Percentiles rank a stretch among this genome's conserved stretches.
Conservation (phyloP, 2,888 invertebrate genomes). For the Caenorhabditis afra region DNA sequence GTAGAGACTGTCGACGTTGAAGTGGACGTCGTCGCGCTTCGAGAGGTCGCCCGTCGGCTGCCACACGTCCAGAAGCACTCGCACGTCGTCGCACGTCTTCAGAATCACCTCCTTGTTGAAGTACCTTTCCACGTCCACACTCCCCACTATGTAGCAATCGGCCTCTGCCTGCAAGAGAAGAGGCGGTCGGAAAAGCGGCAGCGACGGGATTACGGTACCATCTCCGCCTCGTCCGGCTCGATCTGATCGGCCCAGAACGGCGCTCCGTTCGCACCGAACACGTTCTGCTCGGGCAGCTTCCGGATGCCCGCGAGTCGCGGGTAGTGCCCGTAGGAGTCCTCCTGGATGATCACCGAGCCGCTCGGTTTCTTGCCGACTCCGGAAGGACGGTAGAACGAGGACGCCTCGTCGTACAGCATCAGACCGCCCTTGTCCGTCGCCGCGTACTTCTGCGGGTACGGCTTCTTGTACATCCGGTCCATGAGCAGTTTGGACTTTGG, state of each 20-base stretch:
- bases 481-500: slow-evolving; percentile 23
- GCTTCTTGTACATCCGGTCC: slow-evolving; percentile 35
- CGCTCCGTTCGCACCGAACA: background rate
- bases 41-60: slow-evolving; percentile 4
- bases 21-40: slow-evolving; percentile 21
- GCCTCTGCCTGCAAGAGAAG: slow-evolving; percentile 12
- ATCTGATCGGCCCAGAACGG: slow-evolving; percentile 20
- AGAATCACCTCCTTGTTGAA: slow-evolving; percentile 1
- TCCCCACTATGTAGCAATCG: background rate
- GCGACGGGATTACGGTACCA: background rate
- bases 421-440: slow-evolving; percentile 5
- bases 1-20: slow-evolving; percentile 19
- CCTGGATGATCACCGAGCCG: background rate
- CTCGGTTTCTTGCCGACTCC: background rate
- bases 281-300: slow-evolving; percentile 4
- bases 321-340: slow-evolving; percentile 8
- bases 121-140: slow-evolving; percentile 19
- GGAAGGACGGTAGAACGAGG: slow-evolving; percentile 19
- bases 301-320: slow-evolving; percentile 8
- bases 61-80: slow-evolving; percentile 19
- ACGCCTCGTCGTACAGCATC: slow-evolving; percentile 25
- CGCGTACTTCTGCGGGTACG: slow-evolving; percentile 24
- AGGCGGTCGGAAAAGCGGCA: background rate
- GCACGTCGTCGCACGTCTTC: background rate
- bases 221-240: slow-evolving; percentile 11